Base-by-base conservation (phyloP, 1,140 invertebrate genomes). In the Lamellibrachia luymesi region DNA sequence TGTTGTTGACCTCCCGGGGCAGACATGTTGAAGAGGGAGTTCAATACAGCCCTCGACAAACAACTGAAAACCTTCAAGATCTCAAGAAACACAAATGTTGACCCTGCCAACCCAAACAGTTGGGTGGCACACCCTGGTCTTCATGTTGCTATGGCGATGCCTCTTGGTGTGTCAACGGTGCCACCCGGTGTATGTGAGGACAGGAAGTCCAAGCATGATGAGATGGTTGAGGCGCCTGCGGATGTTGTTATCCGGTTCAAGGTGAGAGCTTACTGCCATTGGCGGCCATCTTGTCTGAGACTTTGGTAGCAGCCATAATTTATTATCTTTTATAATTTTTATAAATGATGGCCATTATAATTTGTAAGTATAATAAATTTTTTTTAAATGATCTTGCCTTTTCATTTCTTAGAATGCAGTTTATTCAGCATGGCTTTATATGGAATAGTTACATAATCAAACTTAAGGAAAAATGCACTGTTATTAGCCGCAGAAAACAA, bases 11-110 rank as follows among this genome's bases (percentile, higher is more conserved):
- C 38, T 27, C 50, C 89, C 91, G 25, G 92, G 90, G 25, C 93
- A 93, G 93, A 93, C 90, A 93, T 93, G 93, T 92, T 93, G 22
- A 93, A 51, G 13, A 93, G 91, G 56, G 93, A 93, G 51, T 27
- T 93, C 6, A n/a, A 8, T 25, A n/a, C 93, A 51, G 90, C 50
- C 17, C 93, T 93, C 0, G 93, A 93, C 49, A 93, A 93, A 56
- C 90, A 51, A 38, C 25, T 93, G 25, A 93, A 91, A 52, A 50
- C 5, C 64, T 2, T 80, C 64, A 80, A 80, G 64, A 80, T 80
- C 7, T 80, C 64, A 8, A 80, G 64, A 22, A 80, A 80, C 17
- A 22, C 64, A 22, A 80, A 22, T 22, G 17, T 80, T 2, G 64
- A 80, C 64, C 64, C 13, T 2, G 38, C 38, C 38, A 38, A 38